Percentiles rank a stretch among this genome's conserved stretches.
These are phyloP conservation scores for Indri indri DNA, from an alignment of 2,113 vertebrate species.

Conservation along the genomic window DNA sequence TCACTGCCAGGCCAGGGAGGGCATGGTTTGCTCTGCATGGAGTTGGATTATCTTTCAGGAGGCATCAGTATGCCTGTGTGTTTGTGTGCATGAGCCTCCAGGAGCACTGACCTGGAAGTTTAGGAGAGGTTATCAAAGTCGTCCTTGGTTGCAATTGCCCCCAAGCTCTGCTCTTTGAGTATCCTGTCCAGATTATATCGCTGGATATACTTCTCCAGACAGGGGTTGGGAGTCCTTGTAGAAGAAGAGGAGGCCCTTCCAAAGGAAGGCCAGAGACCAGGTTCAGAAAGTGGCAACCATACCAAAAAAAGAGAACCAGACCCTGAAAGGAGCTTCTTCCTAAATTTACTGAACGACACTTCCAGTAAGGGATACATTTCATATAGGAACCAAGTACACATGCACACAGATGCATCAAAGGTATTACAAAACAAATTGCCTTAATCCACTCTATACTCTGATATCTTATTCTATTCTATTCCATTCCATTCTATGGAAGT, in stretches of 20 bases:
- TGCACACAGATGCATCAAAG: too few relatives aligned
- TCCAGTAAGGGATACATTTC: background rate
- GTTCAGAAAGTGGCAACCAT: background rate
- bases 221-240: background rate
- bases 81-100: background rate
- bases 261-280: background rate
- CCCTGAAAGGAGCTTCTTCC: background rate
- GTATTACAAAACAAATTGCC: background rate
- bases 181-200: background rate
- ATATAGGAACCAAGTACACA: background rate
- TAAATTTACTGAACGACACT: background rate
- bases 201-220: background rate
- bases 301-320: background rate
- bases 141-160: background rate
- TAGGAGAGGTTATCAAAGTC: background rate
- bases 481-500: background rate
- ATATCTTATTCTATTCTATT: background rate
- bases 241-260: background rate
- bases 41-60: background rate
- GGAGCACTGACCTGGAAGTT: background rate
- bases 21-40: background rate
- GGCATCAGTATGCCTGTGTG: background rate
- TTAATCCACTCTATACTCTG: background rate
- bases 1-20: background rate
- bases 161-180: background rate